Conservation (phyloP, 1,140 invertebrate species). For the Drosophila baimaii region DNA sequence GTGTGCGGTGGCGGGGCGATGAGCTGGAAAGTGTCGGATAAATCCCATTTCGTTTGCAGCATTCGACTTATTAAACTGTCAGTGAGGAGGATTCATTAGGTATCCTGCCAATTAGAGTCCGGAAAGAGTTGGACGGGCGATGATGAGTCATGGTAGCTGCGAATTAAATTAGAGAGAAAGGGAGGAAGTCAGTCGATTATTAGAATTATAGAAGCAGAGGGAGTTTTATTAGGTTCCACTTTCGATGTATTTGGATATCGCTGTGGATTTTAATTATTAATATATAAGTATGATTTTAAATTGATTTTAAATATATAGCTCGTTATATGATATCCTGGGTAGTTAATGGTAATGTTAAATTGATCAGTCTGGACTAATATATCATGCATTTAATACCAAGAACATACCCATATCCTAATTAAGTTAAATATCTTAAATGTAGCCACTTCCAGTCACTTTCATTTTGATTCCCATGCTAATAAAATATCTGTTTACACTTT, state of each 20-base stretch:
- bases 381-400: not conserved
- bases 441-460: not conserved
- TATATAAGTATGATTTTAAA: not conserved
- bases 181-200: not conserved
- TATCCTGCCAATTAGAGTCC: conserved; percentile 19
- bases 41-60: conserved; percentile 42
- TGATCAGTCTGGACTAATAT: not conserved
- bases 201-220: too few relatives aligned
- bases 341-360: not conserved
- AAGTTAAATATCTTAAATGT: conserved; percentile 9
- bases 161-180: not conserved
- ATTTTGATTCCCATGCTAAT: conserved; percentile 28
- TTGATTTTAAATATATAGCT: not conserved
- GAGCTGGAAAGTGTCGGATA: conserved; percentile 53
- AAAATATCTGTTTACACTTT: conserved; percentile 48
- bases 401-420: not conserved
- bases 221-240: not conserved
- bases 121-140: conserved; percentile 53
- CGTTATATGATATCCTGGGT: too few relatives aligned
- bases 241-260: not conserved
- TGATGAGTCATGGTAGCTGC: conserved; percentile 12
- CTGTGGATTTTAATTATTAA: not conserved
- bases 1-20: conserved; percentile 26
- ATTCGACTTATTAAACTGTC: conserved; percentile 53
- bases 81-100: conserved; percentile 30